A percentile compares a stretch with the other conserved stretches of the same genome.
Conservation (phyloP, 2,888 invertebrate genomes). For the Chloroclysta siterata region DNA sequence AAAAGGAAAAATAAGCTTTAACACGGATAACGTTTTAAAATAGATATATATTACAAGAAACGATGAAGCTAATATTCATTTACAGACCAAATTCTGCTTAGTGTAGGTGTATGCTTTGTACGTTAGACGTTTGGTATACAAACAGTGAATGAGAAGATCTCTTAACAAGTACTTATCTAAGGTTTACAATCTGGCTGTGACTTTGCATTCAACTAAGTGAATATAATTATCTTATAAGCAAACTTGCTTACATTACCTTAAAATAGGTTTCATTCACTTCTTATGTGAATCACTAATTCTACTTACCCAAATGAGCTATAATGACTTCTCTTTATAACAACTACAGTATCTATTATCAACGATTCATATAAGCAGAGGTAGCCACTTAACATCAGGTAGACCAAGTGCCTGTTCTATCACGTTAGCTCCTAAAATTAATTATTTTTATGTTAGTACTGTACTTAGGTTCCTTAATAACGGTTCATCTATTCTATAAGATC, state of each 20-base stretch:
- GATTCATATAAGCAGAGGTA: too few relatives aligned
- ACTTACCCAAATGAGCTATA: too few relatives aligned
- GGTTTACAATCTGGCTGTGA: conserved; percentile 20
- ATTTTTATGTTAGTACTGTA: too few relatives aligned
- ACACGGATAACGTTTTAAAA: conserved; percentile 2
- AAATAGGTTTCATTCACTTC: not conserved
- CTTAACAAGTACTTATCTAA: conserved; percentile 12
- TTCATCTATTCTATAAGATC: not conserved
- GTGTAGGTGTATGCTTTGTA: conserved; percentile 8
- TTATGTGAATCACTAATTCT: not conserved
- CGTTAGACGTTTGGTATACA: conserved; percentile 23
- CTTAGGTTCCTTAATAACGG: not conserved
- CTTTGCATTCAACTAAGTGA: conserved; percentile 11
- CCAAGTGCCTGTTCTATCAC: too few relatives aligned
- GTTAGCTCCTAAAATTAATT: too few relatives aligned
- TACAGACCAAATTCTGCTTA: conserved; percentile 6
- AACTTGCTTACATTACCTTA: too few relatives aligned
- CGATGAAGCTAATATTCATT: conserved; percentile 9
- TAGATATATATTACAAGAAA: conserved; percentile 3
- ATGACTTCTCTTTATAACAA: too few relatives aligned
- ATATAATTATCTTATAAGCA: too few relatives aligned
- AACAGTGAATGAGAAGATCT: conserved; percentile 19
- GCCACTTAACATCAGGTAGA: too few relatives aligned
- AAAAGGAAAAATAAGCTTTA: not conserved
- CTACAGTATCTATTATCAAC: not conserved